Base-by-base conservation (phyloP, 2,113 vertebrate genomes). In the Scomber japonicus region DNA sequence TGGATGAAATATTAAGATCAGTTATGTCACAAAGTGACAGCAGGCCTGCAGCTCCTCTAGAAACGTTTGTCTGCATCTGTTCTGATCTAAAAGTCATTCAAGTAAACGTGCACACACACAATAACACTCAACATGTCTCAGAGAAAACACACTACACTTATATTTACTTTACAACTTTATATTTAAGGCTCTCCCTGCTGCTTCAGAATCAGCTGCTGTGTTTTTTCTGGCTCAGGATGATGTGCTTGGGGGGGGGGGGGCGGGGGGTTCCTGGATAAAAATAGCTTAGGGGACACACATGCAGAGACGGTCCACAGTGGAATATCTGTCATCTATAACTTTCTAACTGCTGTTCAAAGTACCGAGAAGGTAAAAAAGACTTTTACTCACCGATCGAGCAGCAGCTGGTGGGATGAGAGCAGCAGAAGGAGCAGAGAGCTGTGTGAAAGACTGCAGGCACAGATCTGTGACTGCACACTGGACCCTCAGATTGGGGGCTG, bases 331-430 rank as follows among this genome's bases (percentile, higher is more conserved):
- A 46, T 27, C 14, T 15, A 1, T 27, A 87, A 85, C 82, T 88
- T 78, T 75, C 44, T 15, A 65, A 85, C 31, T 59, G 56, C 1
- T 14, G 2, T 19, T 1, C 24, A 46, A 64, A 73, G 59, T 49
- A 60, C 12, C 12, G 3, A 55, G 1, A 82, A 27, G 14, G 5
- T 64, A 27, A 19, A 67, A 71, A 56, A 50, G 3, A 15, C 0
- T 4, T 35, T 3, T 74, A 91, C 94, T 94, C 48, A 94, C 94
- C 91, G 40, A 45, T 24, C 27, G 46, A 54, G 46, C 45, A 44
- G 75, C 59, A 2, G 82, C 60, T 5, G 30, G 40, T 7, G 16
- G 51, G 44, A 66, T 35, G 49, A 21, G 48, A 57, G 44, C 8
- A 4, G 40, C 13, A 40, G 9, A 27, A 51, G 54, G 4, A 65